Conservation (phyloP, 2,797 vertebrate species). For the Dicrostonyx torquatus region DNA sequence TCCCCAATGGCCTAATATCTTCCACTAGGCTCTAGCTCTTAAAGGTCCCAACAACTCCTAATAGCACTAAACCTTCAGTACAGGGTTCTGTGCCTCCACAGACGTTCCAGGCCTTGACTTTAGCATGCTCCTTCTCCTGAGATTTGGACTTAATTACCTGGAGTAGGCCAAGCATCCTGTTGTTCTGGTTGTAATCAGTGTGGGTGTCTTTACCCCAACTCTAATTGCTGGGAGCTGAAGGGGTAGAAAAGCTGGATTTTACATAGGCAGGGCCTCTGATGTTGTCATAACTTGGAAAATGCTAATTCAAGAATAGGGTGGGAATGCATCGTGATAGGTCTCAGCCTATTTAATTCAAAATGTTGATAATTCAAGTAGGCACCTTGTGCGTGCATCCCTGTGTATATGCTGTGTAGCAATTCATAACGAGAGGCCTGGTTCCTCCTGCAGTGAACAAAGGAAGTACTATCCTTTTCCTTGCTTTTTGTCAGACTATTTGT, state of each 20-base stretch:
- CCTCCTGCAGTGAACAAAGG: background rate
- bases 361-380: background rate
- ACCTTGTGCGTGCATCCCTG: background rate
- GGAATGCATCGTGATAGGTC: background rate
- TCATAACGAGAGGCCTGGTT: constrained; percentile 12
- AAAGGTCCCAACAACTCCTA: background rate
- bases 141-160: background rate
- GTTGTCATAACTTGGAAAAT: background rate
- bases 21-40: background rate
- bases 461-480: background rate
- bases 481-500: background rate
- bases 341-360: background rate
- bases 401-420: background rate
- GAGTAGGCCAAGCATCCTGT: no score
- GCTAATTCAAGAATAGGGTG: background rate
- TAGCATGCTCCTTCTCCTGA: background rate
- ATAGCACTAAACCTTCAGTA: background rate
- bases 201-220: background rate
- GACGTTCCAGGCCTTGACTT: background rate
- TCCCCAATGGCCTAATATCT: background rate
- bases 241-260: background rate
- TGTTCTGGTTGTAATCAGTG: background rate
- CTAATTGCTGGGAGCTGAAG: background rate
- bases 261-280: background rate
- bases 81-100: background rate